Conservation (phyloP, 2,888 invertebrate species). For the Ethmia dodecea region DNA sequence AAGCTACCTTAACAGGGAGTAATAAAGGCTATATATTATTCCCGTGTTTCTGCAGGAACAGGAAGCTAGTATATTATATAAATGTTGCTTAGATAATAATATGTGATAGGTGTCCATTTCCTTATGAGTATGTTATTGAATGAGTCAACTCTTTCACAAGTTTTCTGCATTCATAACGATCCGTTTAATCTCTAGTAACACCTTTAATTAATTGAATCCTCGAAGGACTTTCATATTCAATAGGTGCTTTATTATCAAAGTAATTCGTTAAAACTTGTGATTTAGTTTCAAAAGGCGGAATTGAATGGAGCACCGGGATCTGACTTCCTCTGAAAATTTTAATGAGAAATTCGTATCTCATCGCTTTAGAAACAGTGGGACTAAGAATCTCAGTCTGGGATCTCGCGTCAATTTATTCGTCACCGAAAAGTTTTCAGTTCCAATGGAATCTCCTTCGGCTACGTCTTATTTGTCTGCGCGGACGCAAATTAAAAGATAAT, state of each 20-base stretch:
- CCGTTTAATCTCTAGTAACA: neutral
- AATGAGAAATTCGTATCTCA: conserved; percentile 72
- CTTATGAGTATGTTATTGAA: too few species aligned
- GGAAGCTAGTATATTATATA: too few species aligned
- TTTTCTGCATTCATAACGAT: too few species aligned
- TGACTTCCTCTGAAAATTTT: conserved; percentile 61
- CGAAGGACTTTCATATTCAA: conserved; percentile 39
- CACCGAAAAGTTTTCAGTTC: conserved; percentile 38
- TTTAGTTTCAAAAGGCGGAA: conserved; percentile 67
- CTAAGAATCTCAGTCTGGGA: conserved; percentile 46
- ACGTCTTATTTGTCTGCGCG: conserved; percentile 58
- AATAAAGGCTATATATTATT: too few species aligned
- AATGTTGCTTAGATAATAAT: too few species aligned
- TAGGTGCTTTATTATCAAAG: conserved; percentile 50
- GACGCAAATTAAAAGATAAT: conserved; percentile 65
- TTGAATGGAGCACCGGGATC: conserved; percentile 58
- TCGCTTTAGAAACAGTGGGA: conserved; percentile 55
- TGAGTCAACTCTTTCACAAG: too few species aligned
- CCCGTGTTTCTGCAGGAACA: too few species aligned
- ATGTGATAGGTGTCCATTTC: too few species aligned
- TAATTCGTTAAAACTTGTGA: conserved; percentile 63
- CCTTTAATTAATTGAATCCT: conserved; percentile 13
- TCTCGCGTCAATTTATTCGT: conserved; percentile 59
- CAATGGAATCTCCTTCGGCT: conserved; percentile 34
- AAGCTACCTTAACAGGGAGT: too few species aligned